A percentile compares a stretch with the other conserved stretches of the same genome.
phyloP scores from a whole-genome alignment of 2,113 vertebrate genomes.

The Pteropus alecto region DNA sequence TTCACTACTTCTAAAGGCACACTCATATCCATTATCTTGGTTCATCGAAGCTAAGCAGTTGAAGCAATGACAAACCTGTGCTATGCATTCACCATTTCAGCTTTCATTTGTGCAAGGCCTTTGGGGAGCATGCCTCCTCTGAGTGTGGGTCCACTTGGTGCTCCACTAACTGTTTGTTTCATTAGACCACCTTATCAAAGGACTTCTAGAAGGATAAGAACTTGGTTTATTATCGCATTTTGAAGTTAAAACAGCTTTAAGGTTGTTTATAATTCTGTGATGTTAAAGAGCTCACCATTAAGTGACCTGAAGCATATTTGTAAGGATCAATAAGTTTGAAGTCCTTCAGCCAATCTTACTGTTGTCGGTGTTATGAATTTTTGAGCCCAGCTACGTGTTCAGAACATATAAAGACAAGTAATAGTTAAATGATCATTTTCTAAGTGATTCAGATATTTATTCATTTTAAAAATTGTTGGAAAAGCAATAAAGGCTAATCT shows the following conservation, averaged over 20 bases:
- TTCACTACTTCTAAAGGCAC: not conserved
- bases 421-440: not conserved
- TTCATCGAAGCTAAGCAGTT: not conserved
- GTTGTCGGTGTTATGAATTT: not conserved
- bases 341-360: not conserved
- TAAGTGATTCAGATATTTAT: not conserved
- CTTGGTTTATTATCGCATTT: not conserved
- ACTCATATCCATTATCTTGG: not conserved
- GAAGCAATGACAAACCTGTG: not conserved
- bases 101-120: not conserved
- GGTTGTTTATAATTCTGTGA: not conserved
- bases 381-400: not conserved
- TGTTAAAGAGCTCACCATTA: not conserved
- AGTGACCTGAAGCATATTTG: not conserved
- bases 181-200: not conserved
- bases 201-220: not conserved
- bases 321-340: not conserved
- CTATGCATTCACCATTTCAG: fast-evolving
- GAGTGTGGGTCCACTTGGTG: not conserved
- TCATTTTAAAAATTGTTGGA: not conserved
- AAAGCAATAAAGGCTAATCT: not conserved
- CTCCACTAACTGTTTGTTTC: not conserved
- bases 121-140: not conserved
- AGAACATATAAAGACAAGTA: not conserved
- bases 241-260: not conserved